Base-by-base conservation (phyloP, 2,797 vertebrate genomes). In the Sarcoramphus papa region DNA sequence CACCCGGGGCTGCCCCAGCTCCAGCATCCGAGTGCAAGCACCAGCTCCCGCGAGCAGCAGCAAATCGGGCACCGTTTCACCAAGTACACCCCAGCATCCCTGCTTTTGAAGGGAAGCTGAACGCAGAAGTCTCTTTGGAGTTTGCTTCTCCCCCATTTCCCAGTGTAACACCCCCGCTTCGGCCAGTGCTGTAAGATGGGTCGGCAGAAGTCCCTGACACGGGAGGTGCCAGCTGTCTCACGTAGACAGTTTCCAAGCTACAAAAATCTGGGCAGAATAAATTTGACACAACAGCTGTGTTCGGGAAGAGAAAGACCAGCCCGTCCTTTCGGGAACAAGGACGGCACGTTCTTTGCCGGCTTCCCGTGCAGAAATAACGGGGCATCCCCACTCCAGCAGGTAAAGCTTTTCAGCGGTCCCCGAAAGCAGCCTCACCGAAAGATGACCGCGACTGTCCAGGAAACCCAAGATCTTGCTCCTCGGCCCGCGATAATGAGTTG, bases 341-440 rank as follows among this genome's bases (percentile, higher is more conserved):
- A 30, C 30, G 22, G 25, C 24, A 9, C 1, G 0, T 4, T 48
- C 57, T 59, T 23, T 5, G 3, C 69, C 17, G 17, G 2, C 10
- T 88, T 85, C 70, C 25, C 1, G 0, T 5, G 30, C 37, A 14
- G 31, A 33, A 56, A 14, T 1, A 31, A 28, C 0, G 0, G 15
- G 12, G 22, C 40, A 43, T 12, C 28, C n/a, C 30, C 16, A 0
- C 9, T 47, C 22, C 12, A 12, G 12, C 51, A 69, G 50, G 47
- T 51, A 33, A 70, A 83, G 31, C 24, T 74, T 78, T 63, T 18
- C 72, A 47, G 25, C 37, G 2, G 8, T n/a, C 51, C 48, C 48
- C 51, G 15, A 30, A 45, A 67, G 33, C 83, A 90, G 33, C 62
- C 19, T 73, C 80, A 22, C 27, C 0, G 0, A 37, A 60, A 78